Base-by-base conservation (phyloP, 2,888 invertebrate species). In the Sarcophaga subvicina region DNA sequence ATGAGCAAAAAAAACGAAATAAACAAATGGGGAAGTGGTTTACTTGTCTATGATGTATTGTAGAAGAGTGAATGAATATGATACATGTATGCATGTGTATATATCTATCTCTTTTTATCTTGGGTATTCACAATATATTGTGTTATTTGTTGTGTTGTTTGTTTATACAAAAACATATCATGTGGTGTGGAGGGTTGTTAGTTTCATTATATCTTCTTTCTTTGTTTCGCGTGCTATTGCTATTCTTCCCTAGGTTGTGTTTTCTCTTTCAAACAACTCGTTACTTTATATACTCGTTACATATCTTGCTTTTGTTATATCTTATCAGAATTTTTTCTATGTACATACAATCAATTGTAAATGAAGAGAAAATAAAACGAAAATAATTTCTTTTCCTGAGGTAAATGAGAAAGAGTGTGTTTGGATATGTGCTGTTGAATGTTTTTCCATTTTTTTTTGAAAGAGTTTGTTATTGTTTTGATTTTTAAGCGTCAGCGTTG, bases 211-310 rank as follows among this genome's bases (percentile, higher is more conserved):
- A 54, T 54, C 22, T 49, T 17, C 2, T 17, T 14, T 10, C 17
- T 11, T 8, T 71, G 17, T 22, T 22, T 54, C 8, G 2, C n/a
- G 1, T 6, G 1, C 20, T 25, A 8, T 64, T 22, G 60, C 62
- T 25, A 12, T 37, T 27, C 73, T 11, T 77, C 64, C 4, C 37
- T n/a, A 22, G 66, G 17, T 47, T 20, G 4, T 12, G 22, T 22
- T 11, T 12, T 66, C 71, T 76, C 70, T 70, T 63, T 79, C 59
- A n/a, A 4, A 54, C 45, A 63, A 87, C 78, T 87, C 87, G 87
- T 79, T 84, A 66, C 71, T 80, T 75, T 79, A 47, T 1, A 2
- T 60, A 78, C 62, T 81, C 70, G 73, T 75, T 80, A 60, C 10
- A 54, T 54, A 17, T 54, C 1, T 54, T 54, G 54, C 17, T 54